Base-by-base conservation (phyloP, 23 tunicate genomes). In the Trididemnum clinides region DNA sequence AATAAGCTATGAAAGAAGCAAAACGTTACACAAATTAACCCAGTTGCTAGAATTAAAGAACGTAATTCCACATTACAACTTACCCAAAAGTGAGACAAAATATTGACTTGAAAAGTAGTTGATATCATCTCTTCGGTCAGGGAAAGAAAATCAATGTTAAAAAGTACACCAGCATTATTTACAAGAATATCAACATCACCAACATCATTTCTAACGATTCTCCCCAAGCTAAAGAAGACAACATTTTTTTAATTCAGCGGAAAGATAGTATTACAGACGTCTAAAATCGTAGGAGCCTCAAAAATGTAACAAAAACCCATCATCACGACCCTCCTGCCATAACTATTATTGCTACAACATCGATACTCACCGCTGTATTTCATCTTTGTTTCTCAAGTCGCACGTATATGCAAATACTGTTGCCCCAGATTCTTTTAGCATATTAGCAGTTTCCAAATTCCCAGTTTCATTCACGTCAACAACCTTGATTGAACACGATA, bases 31-130 rank as follows among this genome's bases (percentile, higher is more conserved):
- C n/a, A n/a, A n/a, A n/a, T n/a, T n/a, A n/a, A n/a, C n/a, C n/a
- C n/a, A n/a, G n/a, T n/a, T n/a, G n/a, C n/a, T n/a, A n/a, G n/a
- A n/a, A n/a, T n/a, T n/a, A n/a, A n/a, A n/a, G n/a, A n/a, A n/a
- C n/a, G n/a, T n/a, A n/a, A n/a, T n/a, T n/a, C n/a, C n/a, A n/a
- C n/a, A n/a, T n/a, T n/a, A n/a, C n/a, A n/a, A n/a, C 80, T 73
- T 70, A 90, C 95, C 95, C 89, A 79, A 33, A 90, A 90, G 39
- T 90, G 95, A 0, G 95, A 83, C 29, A 90, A 6, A 38, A 90
- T 39, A 63, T 90, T 90, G 25, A 90, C 95, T 28, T 90, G 51
- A 58, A 85, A 90, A 1, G 95, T 90, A 22, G 73, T 80, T 22
- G 77, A 35, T 0, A 90, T 85, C 82, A 64, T 79, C 28, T 90